Evolutionary conservation across 2,888 invertebrate genomes (phyloP).

Genomic region (Eupithecia pulchellata): DNA sequence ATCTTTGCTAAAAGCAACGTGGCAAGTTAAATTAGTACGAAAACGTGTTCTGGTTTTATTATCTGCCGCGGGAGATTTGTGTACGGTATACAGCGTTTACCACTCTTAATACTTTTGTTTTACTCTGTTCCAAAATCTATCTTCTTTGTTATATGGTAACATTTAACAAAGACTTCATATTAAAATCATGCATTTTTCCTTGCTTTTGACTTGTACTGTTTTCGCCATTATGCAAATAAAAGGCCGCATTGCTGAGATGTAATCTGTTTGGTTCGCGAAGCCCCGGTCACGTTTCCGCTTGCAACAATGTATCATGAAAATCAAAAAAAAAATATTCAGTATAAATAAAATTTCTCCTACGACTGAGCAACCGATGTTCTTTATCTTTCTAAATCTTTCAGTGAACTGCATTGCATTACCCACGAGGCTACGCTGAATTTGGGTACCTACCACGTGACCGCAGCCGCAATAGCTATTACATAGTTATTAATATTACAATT

Average conservation of each 20-base stretch:
- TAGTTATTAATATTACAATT: neutral
- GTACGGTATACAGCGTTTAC: slow-evolving; percentile 53
- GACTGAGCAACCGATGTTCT: too few species aligned
- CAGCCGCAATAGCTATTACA: too few species aligned
- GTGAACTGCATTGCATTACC: too few species aligned
- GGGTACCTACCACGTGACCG: neutral
- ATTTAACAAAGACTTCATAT: neutral
- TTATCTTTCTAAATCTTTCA: too few species aligned
- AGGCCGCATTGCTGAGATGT: neutral
- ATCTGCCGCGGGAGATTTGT: slow-evolving; percentile 57
- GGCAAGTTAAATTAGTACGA: slow-evolving; percentile 69
- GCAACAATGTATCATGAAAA: too few species aligned
- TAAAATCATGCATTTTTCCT: neutral
- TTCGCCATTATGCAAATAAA: neutral
- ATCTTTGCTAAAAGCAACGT: slow-evolving; percentile 53
- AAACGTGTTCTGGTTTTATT: slow-evolving; percentile 70
- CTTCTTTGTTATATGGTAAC: neutral
- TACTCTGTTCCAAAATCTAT: neutral
- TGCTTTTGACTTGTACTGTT: neutral
- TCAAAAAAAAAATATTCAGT: too few species aligned
- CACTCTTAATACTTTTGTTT: slow-evolving; percentile 50
- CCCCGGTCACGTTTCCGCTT: neutral
- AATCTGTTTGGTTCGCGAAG: neutral
- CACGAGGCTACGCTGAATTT: too few species aligned
- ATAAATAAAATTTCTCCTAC: neutral